Base-by-base conservation (phyloP, 2,797 vertebrate genomes). In the Acrossocheilus wenchowensis region DNA sequence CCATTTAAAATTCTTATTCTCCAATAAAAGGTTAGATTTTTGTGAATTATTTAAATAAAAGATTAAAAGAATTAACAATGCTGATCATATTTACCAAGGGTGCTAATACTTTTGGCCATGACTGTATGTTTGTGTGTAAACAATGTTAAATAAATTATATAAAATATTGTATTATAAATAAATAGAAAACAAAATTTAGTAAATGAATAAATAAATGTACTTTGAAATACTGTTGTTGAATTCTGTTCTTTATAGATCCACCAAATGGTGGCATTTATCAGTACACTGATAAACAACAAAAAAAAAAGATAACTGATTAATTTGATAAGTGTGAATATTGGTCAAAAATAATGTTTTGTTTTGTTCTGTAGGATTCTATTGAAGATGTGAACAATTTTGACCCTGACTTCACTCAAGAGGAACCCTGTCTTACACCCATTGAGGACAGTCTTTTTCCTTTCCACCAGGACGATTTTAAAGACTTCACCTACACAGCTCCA, bases 351-450 rank as follows among this genome's bases (percentile, higher is more conserved):
- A 48, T 43, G 75, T 79, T 83, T 43, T 45, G 17, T 68, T 89
- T 23, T 90, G 71, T 50, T 39, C 6, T 88, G 6, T 95, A 99
- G 98, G 99, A 99, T 96, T 96, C 97, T 21, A 92, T 96, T 82
- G 97, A 98, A 90, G 98, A 99, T 0, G 98, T 99, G 90, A 98
- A 97, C 95, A 99, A 99, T 94, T 99, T 99, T 87, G 98, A 99
- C 93, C 97, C 97, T 0, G 98, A 99, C 92, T 99, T 99, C 89
- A 98, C 98, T 87, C 97, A 97, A 89, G 98, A 99, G 90, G 98
- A 99, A 89, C 97, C 98, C 45, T 94, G 95, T 48, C 96, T 99
- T 89, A 99, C 98, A 0, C 98, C 98, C 19, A 97, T 98, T 4
- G 98, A 99, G 88, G 97, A 98, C 87, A 95, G 96, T n/a, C 89